Evolutionary conservation across 2,888 invertebrate species (phyloP).

Genomic region (Adelognathus sp.): DNA sequence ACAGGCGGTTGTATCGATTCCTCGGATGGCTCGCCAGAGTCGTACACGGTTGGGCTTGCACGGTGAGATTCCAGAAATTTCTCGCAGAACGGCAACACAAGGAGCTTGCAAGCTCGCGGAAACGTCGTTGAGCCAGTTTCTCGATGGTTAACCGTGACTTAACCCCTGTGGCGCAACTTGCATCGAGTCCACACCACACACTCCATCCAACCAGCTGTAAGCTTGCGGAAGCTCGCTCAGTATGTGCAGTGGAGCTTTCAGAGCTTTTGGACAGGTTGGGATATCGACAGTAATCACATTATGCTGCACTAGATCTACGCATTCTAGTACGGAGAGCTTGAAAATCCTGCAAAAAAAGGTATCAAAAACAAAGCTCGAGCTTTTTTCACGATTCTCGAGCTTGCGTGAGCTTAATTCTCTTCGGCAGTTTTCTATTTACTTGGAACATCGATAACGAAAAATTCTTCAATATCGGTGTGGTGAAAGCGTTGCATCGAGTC

Average conservation of each 20-base stretch:
- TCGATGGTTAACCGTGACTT: not conserved
- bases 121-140: constrained; percentile 24
- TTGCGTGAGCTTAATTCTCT: not conserved
- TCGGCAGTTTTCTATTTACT: not conserved
- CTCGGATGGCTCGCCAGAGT: constrained; percentile 3
- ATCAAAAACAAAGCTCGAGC: too few species aligned
- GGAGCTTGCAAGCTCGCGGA: not conserved
- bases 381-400: not conserved
- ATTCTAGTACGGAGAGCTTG: too few species aligned
- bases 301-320: too few species aligned
- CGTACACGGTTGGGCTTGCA: constrained; percentile 47
- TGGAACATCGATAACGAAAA: not conserved
- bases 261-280: not conserved
- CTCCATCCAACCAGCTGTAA: not conserved
- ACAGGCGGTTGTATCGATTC: constrained; percentile 49
- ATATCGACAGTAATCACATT: too few species aligned
- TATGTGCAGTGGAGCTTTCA: not conserved
- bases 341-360: too few species aligned
- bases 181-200: not conserved
- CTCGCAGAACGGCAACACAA: constrained; percentile 1
- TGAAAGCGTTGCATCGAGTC: not conserved
- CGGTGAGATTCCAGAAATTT: constrained; percentile 16
- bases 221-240: not conserved
- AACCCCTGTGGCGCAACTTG: not conserved
- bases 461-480: not conserved